Base-by-base conservation (phyloP, 1,140 invertebrate genomes). In the Drosophila arizonae region DNA sequence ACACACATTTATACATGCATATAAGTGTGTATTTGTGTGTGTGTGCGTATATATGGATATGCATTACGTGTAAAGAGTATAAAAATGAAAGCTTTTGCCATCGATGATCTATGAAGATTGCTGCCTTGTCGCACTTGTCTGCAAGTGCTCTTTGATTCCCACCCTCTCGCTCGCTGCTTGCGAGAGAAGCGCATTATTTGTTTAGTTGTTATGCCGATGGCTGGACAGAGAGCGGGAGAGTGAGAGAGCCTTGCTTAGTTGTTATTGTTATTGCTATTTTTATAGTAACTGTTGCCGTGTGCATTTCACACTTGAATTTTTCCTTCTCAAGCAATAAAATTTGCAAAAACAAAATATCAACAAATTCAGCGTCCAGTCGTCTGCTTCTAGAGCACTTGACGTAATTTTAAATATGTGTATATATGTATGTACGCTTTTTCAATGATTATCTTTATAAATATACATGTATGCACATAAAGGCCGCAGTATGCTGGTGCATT, bases 321-420 rank as follows among this genome's bases (percentile, higher is more conserved):
- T 9, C 39, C 43, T 57, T 54, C 51, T 45, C 36, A 10, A 54
- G 50, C 41, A 46, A 69, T 62, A 63, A 54, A 36, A 60, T 43
- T 52, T 43, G 41, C n/a, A 70, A 56, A 26, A 64, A 43, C 46
- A 55, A 36, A 45, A 51, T n/a, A 64, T 9, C 52, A 62, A 69
- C 28, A 26, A 69, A 63, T 15, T 17, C 26, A 52, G 58, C 57
- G 36, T 46, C 68, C 57, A 71, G 51, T 56, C 52, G 60, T 71
- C 60, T 58, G 54, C 64, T 56, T 56, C 30, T 26, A 52, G 33
- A 41, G 13, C 48, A 67, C 64, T 73, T 73, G 71, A 73, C 71
- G 64, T 68, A 55, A 68, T 67, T 72, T 72, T 36, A 66, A 54
- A 58, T 55, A 62, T 24, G 2, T 39, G 10, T 67, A 21, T 17